Base-by-base conservation (phyloP, 2,797 vertebrate species). In the Typhlichthys subterraneus region DNA sequence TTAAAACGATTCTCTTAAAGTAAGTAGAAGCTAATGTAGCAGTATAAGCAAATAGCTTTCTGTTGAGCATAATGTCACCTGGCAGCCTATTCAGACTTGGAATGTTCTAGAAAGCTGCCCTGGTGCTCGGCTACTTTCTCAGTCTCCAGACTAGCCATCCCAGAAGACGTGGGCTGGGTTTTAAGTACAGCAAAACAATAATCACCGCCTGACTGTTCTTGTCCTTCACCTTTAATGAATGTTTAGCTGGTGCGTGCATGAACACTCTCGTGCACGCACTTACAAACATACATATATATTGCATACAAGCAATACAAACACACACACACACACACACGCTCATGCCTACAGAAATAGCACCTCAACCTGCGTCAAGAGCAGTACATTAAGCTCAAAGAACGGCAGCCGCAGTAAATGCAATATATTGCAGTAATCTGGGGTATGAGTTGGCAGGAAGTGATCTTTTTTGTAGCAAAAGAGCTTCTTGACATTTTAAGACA, bases 401-500 rank as follows among this genome's bases (percentile, higher is more conserved):
- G 8, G 38, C 5, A 42, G 9, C 38, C 8, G 69, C 53, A 59
- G 64, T 54, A 63, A 65, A 76, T 42, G 9, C 38, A 69, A 57
- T 38, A 59, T 57, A 58, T 65, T 57, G 45, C 70, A 70, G 74
- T 19, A 45, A 65, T 63, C 57, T 65, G 10, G 62, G 65, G 63
- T 69, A 73, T 73, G 76, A 59, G 66, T 67, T 68, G 77, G 45
- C 63, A 67, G 73, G 70, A 76, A 76, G 77, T 79, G 72, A 31
- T 79, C 65, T 78, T 77, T 77, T 62, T 68, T 73, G 78, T 42
- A 69, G 69, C 63, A 4, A 0, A 59, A 76, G 70, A 81, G 79
- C 68, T 76, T 72, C 62, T 81, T 88, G 83, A 86, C 80, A 87
- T 89, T 86, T 89, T 10, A 79, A 80, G 65, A 65, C 55, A 50